A percentile compares a stretch with the other conserved stretches of the same genome.
Evolutionary conservation across 2,888 invertebrate species (phyloP).

Genomic region (Ormyrus rosae): DNA sequence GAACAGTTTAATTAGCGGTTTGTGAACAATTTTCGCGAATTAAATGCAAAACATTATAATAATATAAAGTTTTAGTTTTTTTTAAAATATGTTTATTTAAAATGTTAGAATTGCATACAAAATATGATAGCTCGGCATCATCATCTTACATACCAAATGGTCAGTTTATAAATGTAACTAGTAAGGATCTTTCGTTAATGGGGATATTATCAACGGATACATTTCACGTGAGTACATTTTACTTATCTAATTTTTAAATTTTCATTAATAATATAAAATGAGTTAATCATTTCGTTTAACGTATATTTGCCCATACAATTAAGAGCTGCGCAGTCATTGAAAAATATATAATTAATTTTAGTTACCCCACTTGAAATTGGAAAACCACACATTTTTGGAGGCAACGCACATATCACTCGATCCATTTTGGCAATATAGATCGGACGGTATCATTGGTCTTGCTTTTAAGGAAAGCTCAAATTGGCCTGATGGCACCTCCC

Average conservation of each 20-base stretch:
- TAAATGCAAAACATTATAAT: too few species aligned
- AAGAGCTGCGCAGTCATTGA: not conserved
- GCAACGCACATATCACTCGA: constrained; percentile 80
- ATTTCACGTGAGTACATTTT: constrained; percentile 77
- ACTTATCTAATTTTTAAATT: not conserved
- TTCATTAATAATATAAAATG: not conserved
- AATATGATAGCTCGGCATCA: constrained; percentile 82
- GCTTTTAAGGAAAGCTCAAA: constrained; percentile 76
- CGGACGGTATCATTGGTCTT: constrained; percentile 85
- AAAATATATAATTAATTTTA: constrained; percentile 62
- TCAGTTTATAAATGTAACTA: constrained; percentile 77
- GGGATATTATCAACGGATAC: constrained; percentile 83
- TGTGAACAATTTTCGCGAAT: too few species aligned
- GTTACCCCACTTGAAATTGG: constrained; percentile 79
- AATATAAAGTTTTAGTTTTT: too few species aligned
- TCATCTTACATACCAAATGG: constrained; percentile 82
- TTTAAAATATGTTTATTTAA: too few species aligned
- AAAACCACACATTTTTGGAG: constrained; percentile 84
- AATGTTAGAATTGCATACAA: constrained; percentile 80
- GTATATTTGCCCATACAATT: not conserved
- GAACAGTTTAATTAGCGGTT: too few species aligned
- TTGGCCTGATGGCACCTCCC: constrained; percentile 76
- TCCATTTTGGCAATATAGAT: constrained; percentile 81
- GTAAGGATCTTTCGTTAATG: constrained; percentile 79
- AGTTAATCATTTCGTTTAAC: constrained; percentile 27